Base-by-base conservation (phyloP, 2,888 invertebrate species). In the Ischnus inquisitorius region DNA sequence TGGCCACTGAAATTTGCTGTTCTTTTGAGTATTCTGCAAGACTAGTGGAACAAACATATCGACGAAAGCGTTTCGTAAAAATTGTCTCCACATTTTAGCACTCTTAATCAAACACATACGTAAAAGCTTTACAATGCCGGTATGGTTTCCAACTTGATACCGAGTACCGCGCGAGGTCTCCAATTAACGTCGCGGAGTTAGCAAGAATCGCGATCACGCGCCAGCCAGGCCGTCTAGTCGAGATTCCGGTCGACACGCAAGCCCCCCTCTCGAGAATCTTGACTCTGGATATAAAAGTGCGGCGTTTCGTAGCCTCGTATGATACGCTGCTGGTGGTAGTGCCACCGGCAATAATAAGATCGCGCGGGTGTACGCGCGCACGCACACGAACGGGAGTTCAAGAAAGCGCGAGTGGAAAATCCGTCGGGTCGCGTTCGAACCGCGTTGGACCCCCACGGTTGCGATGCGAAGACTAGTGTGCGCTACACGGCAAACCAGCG, bases 201-300 rank as follows among this genome's bases (percentile, higher is more conserved):
- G 54, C 68, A 39, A 64, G 64, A 77, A 82, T 82, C 60, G 77
- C 72, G 72, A 82, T 82, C 65, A 67, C 65, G 41, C 71, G 60
- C 41, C 67, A 46, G 64, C 71, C 48, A 64, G 65, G 76, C 71
- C 67, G 77, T 77, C 67, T 60, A 22, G 75, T 28, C 67, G 48
- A 77, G 71, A 82, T 82, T 72, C 72, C 60, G n/a, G 71, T 77
- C 82, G 72, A 77, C 82, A 82, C 82, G 82, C 82, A 41, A 82
- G 48, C 82, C 65, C 34, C 57, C 34, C 34, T 46, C 34, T 60
- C 48, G 57, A 71, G 65, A 46, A 72, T 77, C 77, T 67, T 82
- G 54, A 34, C 48, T 75, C 51, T 10, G 54, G 34, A 79, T 54
- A 71, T 79, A 79, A 79, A 79, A 78, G 39, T 46, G 60, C 19